Percentiles rank a stretch among this genome's conserved stretches.
Evolutionary conservation across 2,797 vertebrate genomes (phyloP).

Genomic region (Parotocinclus haroldoi): DNA sequence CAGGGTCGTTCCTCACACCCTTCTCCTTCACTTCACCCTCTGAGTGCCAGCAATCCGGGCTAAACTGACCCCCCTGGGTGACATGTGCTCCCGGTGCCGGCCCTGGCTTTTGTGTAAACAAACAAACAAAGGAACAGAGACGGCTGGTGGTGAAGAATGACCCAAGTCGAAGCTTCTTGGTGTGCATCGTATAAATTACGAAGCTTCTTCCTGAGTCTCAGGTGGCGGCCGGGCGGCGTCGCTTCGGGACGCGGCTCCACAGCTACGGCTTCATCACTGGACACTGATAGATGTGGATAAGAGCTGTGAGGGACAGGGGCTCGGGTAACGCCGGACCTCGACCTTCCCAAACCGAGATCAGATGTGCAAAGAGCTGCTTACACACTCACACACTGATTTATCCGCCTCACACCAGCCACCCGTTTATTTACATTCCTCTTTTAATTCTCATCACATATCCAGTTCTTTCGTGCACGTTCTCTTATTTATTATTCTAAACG

Average conservation of each 20-base stretch:
- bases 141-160: constrained; percentile 64
- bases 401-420: too few species aligned
- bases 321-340: constrained; percentile 61
- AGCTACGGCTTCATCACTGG: constrained; percentile 68
- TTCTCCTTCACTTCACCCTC: constrained; percentile 12
- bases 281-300: constrained; percentile 66
- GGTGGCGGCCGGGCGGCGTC: constrained; percentile 66
- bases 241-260: constrained; percentile 63
- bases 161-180: constrained; percentile 57
- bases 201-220: constrained; percentile 61
- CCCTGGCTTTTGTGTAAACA: constrained; percentile 12
- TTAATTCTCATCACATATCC: too few species aligned
- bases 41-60: constrained; percentile 32
- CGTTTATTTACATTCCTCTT: too few species aligned
- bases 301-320: constrained; percentile 67
- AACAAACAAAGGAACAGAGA: constrained; percentile 40
- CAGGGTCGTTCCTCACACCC: constrained; percentile 6
- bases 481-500: too few species aligned
- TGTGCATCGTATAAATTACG: too few species aligned
- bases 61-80: constrained; percentile 52
- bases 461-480: too few species aligned
- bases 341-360: constrained; percentile 61
- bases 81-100: constrained; percentile 55
- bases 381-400: too few species aligned
- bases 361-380: background rate